Conservation (phyloP, 2,888 invertebrate species). For the Protula sp. region DNA sequence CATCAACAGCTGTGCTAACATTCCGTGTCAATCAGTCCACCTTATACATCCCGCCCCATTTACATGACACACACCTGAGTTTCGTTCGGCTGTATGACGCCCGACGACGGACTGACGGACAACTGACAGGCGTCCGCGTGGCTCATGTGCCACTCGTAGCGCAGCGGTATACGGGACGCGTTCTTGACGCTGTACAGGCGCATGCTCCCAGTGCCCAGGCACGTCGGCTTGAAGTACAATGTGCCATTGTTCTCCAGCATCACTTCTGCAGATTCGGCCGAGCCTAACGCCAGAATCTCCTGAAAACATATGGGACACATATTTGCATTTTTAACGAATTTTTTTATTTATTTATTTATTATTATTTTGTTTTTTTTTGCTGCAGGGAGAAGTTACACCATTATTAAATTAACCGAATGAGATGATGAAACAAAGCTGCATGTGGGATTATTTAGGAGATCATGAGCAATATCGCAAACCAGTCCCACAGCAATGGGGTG, state of each 20-base stretch:
- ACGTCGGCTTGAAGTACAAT: constrained; percentile 51
- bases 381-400: too few species aligned
- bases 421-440: too few species aligned
- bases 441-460: too few species aligned
- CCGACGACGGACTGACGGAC: constrained; percentile 40
- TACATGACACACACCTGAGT: constrained; percentile 40
- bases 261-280: constrained; percentile 45
- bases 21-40: too few species aligned
- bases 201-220: constrained; percentile 40
- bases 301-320: constrained; percentile 9
- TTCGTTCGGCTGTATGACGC: constrained; percentile 48
- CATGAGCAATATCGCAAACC: too few species aligned
- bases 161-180: constrained; percentile 45
- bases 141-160: constrained; percentile 44
- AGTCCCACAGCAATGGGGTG: too few species aligned
- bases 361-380: too few species aligned
- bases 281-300: constrained; percentile 31
- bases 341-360: not conserved
- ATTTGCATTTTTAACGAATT: not conserved
- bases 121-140: constrained; percentile 36
- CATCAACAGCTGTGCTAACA: too few species aligned
- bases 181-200: constrained; percentile 46
- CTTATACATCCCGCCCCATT: too few species aligned
- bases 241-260: constrained; percentile 42
- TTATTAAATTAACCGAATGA: too few species aligned